Conservation (phyloP, 2,113 vertebrate species). For the Bubo bubo region DNA sequence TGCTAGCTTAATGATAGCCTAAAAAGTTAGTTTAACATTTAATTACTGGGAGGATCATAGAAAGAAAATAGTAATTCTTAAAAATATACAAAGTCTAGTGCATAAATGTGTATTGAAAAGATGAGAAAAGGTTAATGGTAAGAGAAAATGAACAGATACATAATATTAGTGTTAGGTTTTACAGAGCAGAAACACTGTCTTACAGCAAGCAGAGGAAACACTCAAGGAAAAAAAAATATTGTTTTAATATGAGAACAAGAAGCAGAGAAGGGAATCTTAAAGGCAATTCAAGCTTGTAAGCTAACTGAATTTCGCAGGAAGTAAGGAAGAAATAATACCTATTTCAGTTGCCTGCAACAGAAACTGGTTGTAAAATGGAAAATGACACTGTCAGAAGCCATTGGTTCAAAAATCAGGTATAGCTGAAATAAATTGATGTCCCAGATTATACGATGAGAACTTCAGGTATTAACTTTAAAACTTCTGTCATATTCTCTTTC, state of each 20-base stretch:
- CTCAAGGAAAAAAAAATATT: not conserved
- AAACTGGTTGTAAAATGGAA: slow-evolving; percentile 38
- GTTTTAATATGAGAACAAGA: slow-evolving; percentile 2
- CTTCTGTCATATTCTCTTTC: not conserved
- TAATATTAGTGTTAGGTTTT: not conserved
- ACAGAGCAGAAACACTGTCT: not conserved
- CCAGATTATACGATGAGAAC: not conserved
- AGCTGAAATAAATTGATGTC: not conserved
- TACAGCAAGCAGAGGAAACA: not conserved
- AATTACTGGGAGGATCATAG: not conserved
- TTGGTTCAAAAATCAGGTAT: slow-evolving; percentile 13
- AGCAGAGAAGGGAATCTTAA: slow-evolving; percentile 7
- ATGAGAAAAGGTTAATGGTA: not conserved
- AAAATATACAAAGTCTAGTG: not conserved
- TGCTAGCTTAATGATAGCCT: not conserved
- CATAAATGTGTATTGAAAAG: not conserved
- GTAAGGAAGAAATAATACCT: slow-evolving; percentile 26
- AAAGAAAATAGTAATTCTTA: not conserved
- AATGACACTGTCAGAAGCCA: slow-evolving; percentile 48
- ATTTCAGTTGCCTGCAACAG: slow-evolving; percentile 26
- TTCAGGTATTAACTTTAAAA: slow-evolving; percentile 22
- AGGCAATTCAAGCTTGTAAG: slow-evolving; percentile 10
- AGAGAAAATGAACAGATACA: not conserved
- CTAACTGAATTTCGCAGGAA: slow-evolving; percentile 16
- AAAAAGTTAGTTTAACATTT: not conserved